These are phyloP conservation scores for Lerema accius DNA, from an alignment of 1,140 invertebrate species.

Conservation along the genomic window DNA sequence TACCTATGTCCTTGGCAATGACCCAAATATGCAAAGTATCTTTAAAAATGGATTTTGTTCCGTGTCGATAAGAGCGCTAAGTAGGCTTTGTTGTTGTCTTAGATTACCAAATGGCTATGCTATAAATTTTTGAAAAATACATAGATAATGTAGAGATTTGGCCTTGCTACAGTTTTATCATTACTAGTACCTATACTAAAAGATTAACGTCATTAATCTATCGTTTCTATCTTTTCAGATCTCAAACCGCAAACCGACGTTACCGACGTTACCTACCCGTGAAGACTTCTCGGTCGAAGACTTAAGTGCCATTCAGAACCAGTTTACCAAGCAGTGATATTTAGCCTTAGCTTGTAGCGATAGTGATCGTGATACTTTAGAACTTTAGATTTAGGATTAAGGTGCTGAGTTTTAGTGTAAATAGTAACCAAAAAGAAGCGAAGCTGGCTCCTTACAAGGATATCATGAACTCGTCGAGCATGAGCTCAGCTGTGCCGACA, in stretches of 20 bases:
- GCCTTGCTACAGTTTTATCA: too few relatives aligned
- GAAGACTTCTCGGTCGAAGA: constrained; percentile 71
- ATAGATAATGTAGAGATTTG: too few relatives aligned
- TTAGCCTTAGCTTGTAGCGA: constrained; percentile 69
- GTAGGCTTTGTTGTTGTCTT: too few relatives aligned
- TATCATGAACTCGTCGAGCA: constrained; percentile 79
- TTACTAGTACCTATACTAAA: too few relatives aligned
- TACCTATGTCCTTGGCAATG: too few relatives aligned
- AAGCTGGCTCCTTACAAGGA: constrained; percentile 81
- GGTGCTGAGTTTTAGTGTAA: constrained; percentile 66
- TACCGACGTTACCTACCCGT: constrained; percentile 69
- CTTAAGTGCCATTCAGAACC: constrained; percentile 78
- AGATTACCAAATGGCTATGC: too few relatives aligned
- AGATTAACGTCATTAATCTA: too few relatives aligned
- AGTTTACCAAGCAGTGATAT: constrained; percentile 81
- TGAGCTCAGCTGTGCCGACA: constrained; percentile 74
- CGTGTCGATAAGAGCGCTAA: too few relatives aligned
- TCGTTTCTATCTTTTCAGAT: constrained; percentile 65
- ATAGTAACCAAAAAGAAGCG: constrained; percentile 75
- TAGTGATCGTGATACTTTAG: constrained; percentile 64
- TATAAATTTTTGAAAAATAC: too few relatives aligned
- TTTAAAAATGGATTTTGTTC: too few relatives aligned
- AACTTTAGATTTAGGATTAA: constrained; percentile 57
- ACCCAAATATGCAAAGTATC: too few relatives aligned
- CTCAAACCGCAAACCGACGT: constrained; percentile 32